phyloP scores from a whole-genome alignment of 2,113 vertebrate species.

The Dicerorhinus sumatrensis region DNA sequence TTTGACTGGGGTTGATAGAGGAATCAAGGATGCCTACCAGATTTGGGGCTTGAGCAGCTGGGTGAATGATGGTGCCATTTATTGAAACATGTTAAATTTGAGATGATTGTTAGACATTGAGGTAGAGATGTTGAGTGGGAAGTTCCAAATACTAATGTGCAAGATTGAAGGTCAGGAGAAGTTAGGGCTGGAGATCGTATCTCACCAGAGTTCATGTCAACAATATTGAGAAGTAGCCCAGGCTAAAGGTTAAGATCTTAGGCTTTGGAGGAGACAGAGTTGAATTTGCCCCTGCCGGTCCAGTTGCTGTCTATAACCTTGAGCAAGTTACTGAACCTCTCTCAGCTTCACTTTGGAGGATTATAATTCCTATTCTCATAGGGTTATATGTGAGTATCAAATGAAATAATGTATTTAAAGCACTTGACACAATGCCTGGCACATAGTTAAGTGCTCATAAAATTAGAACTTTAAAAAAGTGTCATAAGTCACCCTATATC shows the following conservation, averaged over 20 bases:
- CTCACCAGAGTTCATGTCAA: background rate
- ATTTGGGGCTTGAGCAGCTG: background rate
- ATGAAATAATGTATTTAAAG: slow-evolving; percentile 5
- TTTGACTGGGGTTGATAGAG: background rate
- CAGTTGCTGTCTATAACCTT: background rate
- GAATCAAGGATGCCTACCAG: background rate
- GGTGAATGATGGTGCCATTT: background rate
- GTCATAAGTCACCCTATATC: background rate
- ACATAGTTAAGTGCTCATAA: slow-evolving; percentile 10
- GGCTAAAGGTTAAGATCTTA: background rate
- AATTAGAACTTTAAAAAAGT: slow-evolving; percentile 11
- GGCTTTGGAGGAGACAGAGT: background rate
- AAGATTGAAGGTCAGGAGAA: background rate
- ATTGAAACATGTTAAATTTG: background rate
- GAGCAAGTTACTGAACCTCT: background rate
- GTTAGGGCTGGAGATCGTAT: background rate
- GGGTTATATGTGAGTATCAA: slow-evolving; percentile 17
- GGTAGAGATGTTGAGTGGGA: background rate
- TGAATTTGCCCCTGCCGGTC: background rate
- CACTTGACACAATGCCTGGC: background rate
- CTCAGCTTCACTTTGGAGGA: background rate
- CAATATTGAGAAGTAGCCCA: background rate
- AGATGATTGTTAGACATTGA: background rate
- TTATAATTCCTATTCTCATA: slow-evolving; percentile 13
- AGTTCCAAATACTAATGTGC: background rate